Evolutionary conservation across 2,888 invertebrate genomes (phyloP), one percentile per base, ranked within the genome.

Genomic region (Drosophila rellima): DNA sequence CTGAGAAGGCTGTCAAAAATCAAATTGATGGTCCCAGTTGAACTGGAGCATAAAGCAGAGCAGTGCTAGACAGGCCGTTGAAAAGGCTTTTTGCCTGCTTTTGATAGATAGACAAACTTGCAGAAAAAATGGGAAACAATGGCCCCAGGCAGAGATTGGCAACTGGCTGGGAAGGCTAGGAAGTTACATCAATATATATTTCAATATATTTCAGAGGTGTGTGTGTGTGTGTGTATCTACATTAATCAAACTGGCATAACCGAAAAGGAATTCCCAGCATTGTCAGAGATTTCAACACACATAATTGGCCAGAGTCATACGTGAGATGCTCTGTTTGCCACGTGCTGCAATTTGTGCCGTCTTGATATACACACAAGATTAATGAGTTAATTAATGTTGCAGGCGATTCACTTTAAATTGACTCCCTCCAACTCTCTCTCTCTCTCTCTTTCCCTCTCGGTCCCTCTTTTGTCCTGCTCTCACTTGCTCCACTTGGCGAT

Each of bases 371-470:
- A 71, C 70, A 74, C 77, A 84, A 88, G 88, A 86, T 89, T 89
- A 89, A 86, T 89, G 88, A 89, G 89, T 78, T 86, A 89, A 86
- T 86, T 86, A 86, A 86, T 82, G 70, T 80, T 67, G 60, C 70
- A 65, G 61, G 52, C 45, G n/a, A 31, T 40, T 11, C 20, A 33
- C 23, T 40, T 50, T 26, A 31, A 33, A 40, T 44, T 20, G 37
- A 62, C 39, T 47, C 17, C 10, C 20, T 29, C 6, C 44, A 13
- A 2, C 26, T 2, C 47, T 45, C 18, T 40, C 26, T 29, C 35
- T 13, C 45, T 17, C 50, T 40, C 47, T 29, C 29, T 26, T 11
- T 31, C 31, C 11, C 31, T 31, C 11, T 11, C 31, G 11, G 1
- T 11, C 11, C n/a, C 17, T n/a, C 26, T 2, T 18, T n/a, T 23